Conservation (phyloP, 30 jellyfish, hydroid and myxozoan species). For the Cassiopea xamachana region DNA sequence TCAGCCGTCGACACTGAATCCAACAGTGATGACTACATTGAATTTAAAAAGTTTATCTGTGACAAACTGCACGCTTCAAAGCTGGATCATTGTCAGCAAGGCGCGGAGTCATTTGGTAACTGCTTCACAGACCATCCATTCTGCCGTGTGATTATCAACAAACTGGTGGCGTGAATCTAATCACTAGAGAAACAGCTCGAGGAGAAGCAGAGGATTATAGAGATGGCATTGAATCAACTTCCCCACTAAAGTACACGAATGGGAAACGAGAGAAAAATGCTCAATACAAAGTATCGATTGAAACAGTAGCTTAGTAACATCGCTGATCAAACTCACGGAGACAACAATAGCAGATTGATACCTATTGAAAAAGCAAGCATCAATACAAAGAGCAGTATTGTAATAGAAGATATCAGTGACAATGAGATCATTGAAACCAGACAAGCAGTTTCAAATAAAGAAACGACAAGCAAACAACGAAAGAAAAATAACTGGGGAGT, state of each 20-base stretch:
- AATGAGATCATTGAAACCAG: constrained; percentile 18
- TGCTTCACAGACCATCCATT: constrained; percentile 30
- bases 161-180: constrained; percentile 22
- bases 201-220: constrained; percentile 23
- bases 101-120: background rate
- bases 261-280: background rate
- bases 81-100: background rate
- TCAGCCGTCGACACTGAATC: constrained; percentile 19
- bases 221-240: constrained; percentile 3
- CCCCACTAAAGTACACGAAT: background rate
- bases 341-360: constrained; percentile 19
- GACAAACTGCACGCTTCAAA: background rate
- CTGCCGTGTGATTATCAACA: constrained; percentile 33
- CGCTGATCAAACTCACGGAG: constrained; percentile 7
- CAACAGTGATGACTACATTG: constrained; percentile 1
- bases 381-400: constrained; percentile 1
- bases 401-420: constrained; percentile 15
- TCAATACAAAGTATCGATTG: background rate
- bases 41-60: constrained; percentile 1
- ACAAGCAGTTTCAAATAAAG: constrained; percentile 12
- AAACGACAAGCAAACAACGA: constrained; percentile 14
- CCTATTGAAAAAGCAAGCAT: constrained; percentile 27
- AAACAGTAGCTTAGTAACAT: constrained; percentile 2
- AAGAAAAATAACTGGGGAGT: constrained; percentile 8
- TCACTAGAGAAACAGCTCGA: constrained; percentile 37